A percentile compares a stretch with the other conserved stretches of the same genome.
Evolutionary conservation across 2,113 vertebrate species (phyloP).

Genomic region (Microtus montanus): DNA sequence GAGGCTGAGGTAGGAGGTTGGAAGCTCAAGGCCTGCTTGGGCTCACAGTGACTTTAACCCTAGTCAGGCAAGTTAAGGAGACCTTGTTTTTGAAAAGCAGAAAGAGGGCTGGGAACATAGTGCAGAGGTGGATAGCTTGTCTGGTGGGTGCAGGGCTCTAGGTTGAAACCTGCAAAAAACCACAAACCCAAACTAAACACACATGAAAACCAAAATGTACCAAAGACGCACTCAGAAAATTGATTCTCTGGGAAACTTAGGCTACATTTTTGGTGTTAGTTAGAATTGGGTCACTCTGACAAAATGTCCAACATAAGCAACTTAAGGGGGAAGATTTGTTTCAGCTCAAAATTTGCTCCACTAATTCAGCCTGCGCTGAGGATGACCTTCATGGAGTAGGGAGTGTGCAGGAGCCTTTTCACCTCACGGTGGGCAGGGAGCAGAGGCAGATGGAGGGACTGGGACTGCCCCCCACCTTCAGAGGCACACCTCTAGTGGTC

Average conservation of each 20-base stretch:
- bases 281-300: background rate
- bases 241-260: background rate
- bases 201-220: background rate
- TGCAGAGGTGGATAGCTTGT: background rate
- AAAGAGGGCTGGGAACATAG: background rate
- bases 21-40: background rate
- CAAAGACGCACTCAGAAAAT: background rate
- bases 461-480: too few species aligned
- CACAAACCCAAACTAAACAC: background rate
- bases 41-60: background rate
- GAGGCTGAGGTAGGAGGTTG: background rate
- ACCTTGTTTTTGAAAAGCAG: background rate
- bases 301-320: background rate
- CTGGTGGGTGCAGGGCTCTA: background rate
- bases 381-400: background rate
- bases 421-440: background rate
- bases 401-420: too few species aligned
- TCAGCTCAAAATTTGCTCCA: background rate
- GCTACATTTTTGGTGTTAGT: background rate
- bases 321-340: background rate
- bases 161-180: background rate
- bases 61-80: background rate
- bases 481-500: background rate
- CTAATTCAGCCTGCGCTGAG: background rate
- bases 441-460: background rate